Percentiles rank a stretch among this genome's conserved stretches.
Evolutionary conservation across 2,797 vertebrate genomes (phyloP).

Genomic region (Antrozous pallidus): DNA sequence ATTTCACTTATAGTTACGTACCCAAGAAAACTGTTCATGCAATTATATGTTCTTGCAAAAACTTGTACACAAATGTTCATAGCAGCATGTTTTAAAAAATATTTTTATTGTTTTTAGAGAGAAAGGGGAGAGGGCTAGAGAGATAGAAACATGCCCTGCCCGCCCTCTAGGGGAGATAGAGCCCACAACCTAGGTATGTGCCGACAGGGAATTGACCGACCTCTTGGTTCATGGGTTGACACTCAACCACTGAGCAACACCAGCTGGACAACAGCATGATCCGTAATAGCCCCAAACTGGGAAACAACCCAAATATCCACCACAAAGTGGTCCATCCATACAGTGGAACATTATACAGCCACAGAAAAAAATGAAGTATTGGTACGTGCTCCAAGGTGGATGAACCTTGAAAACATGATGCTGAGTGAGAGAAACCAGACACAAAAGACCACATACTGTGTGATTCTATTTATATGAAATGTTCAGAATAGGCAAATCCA

Average conservation of each 20-base stretch:
- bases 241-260: too few relatives aligned
- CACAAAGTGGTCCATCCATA: background rate
- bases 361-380: background rate
- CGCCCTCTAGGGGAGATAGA: too few relatives aligned
- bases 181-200: too few relatives aligned
- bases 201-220: too few relatives aligned
- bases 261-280: too few relatives aligned
- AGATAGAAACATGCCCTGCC: too few relatives aligned
- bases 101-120: too few relatives aligned
- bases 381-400: background rate
- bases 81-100: background rate
- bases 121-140: too few relatives aligned
- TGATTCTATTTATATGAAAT: background rate
- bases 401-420: background rate
- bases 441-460: background rate
- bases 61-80: background rate
- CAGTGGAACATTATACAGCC: background rate
- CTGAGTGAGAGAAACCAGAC: background rate
- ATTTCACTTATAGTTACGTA: background rate
- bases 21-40: background rate
- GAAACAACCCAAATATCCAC: background rate
- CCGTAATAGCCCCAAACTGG: background rate
- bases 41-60: background rate
- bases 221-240: too few relatives aligned
- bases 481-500: background rate